These are phyloP conservation scores for Todus mexicanus DNA, from an alignment of 2,797 vertebrate genomes.

Conservation along the genomic window DNA sequence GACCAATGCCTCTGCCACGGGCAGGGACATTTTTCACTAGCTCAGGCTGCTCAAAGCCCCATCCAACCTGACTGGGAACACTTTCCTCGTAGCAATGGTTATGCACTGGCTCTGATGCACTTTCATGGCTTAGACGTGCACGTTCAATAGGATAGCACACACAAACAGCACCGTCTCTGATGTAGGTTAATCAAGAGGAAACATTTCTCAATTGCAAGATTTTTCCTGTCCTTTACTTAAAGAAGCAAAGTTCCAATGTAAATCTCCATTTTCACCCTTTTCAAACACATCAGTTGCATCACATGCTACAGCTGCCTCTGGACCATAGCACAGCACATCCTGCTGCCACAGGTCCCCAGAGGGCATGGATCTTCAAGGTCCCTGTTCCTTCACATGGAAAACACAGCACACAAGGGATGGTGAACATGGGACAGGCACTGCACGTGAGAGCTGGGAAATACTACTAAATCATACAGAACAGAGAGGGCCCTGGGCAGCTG, in stretches of 20 bases:
- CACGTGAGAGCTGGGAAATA: neutral
- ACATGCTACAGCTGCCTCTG: neutral
- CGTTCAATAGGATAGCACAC: neutral
- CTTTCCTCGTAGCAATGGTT: neutral
- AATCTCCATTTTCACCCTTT: neutral
- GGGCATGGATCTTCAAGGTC: no score
- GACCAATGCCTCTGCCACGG: neutral
- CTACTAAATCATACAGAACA: neutral
- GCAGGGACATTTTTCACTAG: neutral
- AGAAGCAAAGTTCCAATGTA: neutral
- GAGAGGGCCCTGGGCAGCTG: neutral
- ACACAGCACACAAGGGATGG: neutral
- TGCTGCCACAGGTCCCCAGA: fast-evolving
- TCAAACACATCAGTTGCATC: neutral
- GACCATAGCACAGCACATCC: fast-evolving
- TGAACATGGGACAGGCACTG: neutral
- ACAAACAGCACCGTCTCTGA: neutral
- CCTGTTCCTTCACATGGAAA: neutral
- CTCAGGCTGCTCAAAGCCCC: neutral
- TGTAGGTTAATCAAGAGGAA: neutral
- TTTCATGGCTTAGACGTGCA: neutral
- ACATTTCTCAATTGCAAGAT: neutral
- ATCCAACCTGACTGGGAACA: neutral
- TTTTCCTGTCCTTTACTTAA: neutral
- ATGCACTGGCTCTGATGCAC: neutral